A percentile compares a stretch with the other conserved stretches of the same genome.
phyloP scores from a whole-genome alignment of 1,140 invertebrate species.

The Tyrophagus putrescentiae region DNA sequence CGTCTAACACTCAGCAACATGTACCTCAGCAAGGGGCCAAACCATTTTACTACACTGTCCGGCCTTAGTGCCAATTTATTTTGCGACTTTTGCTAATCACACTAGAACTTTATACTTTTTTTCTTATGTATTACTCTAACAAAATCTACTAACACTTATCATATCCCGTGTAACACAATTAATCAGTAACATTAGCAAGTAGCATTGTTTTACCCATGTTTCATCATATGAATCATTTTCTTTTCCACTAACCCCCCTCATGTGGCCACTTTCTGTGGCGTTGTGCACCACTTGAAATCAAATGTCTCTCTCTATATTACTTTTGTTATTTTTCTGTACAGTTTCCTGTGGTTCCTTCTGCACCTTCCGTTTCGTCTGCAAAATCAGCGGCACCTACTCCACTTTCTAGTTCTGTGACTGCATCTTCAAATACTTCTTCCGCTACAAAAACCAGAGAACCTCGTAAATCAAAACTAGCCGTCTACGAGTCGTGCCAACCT shows the following conservation, averaged over 20 bases:
- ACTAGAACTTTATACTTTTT: background rate
- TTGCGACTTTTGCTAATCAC: background rate
- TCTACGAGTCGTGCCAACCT: too few species aligned
- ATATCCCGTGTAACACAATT: too few species aligned
- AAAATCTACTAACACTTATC: too few species aligned
- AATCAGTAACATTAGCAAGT: too few species aligned
- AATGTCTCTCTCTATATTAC: background rate
- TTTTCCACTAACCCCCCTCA: background rate
- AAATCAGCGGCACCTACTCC: background rate
- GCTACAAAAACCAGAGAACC: too few species aligned
- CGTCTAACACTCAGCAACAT: too few species aligned
- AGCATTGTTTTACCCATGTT: background rate
- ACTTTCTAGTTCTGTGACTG: too few species aligned
- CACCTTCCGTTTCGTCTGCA: background rate
- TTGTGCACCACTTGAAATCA: background rate
- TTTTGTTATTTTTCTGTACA: constrained; percentile 8
- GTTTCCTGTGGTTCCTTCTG: constrained; percentile 3
- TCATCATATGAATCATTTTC: background rate
- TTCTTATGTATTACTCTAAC: too few species aligned
- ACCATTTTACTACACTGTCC: background rate
- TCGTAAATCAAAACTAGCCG: too few species aligned
- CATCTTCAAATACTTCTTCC: too few species aligned
- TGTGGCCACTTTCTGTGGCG: background rate
- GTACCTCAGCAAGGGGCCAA: background rate
- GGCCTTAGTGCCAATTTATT: too few species aligned